A percentile compares a stretch with the other conserved stretches of the same genome.
Evolutionary conservation across 2,113 vertebrate genomes (phyloP).

Genomic region (Periophthalmodon schlosseri): DNA sequence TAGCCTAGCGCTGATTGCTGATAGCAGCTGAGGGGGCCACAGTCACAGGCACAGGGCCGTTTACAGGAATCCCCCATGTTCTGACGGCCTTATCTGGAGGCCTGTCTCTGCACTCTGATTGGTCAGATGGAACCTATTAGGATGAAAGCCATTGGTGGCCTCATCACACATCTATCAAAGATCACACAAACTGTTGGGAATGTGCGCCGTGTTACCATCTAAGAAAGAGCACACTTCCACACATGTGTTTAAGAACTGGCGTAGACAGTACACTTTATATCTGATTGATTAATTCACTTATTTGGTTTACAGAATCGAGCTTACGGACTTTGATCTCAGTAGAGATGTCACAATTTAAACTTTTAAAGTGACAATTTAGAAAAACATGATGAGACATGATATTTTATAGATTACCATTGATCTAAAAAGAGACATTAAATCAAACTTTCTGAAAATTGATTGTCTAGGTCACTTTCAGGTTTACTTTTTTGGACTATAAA

Average conservation of each 20-base stretch:
- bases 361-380: no score
- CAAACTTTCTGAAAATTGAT: no score
- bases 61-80: slow-evolving; percentile 64
- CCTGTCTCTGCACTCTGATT: slow-evolving; percentile 66
- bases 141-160: slow-evolving; percentile 70
- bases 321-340: not conserved
- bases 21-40: slow-evolving; percentile 56
- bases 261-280: not conserved
- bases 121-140: slow-evolving; percentile 75
- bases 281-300: not conserved
- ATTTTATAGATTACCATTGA: no score
- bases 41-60: slow-evolving; percentile 42
- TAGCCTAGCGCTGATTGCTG: slow-evolving; percentile 70
- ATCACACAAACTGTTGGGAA: slow-evolving; percentile 46
- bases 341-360: not conserved
- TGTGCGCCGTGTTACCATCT: slow-evolving; percentile 33
- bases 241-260: not conserved
- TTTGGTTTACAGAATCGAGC: not conserved
- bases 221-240: slow-evolving; percentile 27
- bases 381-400: no score
- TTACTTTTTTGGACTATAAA: no score
- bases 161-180: slow-evolving; percentile 64
- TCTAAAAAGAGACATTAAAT: no score
- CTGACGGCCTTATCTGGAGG: slow-evolving; percentile 60
- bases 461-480: no score